A percentile compares a stretch with the other conserved stretches of the same genome.
Conservation (phyloP, 1,140 invertebrate genomes). For the Tetranychus urticae region DNA sequence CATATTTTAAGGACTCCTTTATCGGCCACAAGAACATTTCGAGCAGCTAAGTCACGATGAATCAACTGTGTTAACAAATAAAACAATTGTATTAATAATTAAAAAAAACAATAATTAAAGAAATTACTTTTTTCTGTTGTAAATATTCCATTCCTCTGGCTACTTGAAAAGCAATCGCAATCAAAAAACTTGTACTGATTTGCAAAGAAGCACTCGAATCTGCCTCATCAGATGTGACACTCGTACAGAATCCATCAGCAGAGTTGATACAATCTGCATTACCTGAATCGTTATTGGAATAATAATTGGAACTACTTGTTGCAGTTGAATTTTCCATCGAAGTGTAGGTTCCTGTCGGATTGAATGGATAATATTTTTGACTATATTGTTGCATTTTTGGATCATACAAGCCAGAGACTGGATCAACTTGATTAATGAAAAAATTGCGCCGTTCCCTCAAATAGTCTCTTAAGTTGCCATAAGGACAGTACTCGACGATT, state of each 20-base stretch:
- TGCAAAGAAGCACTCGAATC: background rate
- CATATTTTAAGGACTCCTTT: constrained; percentile 53
- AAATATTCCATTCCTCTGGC: constrained; percentile 18
- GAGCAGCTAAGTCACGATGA: constrained; percentile 71
- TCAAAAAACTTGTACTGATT: constrained; percentile 13
- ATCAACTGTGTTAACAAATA: constrained; percentile 24
- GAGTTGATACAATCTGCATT: background rate
- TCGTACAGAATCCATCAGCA: background rate
- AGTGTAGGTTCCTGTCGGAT: background rate
- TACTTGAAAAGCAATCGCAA: constrained; percentile 16
- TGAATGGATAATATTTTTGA: background rate
- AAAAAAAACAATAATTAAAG: background rate
- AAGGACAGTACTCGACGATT: constrained; percentile 73
- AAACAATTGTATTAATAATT: background rate
- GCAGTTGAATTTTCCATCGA: background rate
- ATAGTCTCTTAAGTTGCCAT: constrained; percentile 69
- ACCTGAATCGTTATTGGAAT: too few relatives aligned
- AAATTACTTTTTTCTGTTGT: constrained; percentile 13
- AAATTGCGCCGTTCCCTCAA: constrained; percentile 43
- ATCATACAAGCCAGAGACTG: too few relatives aligned
- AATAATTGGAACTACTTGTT: too few relatives aligned
- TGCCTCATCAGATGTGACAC: background rate
- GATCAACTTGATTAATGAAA: constrained; percentile 55
- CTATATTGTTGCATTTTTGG: constrained; percentile 3
- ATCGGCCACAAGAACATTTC: constrained; percentile 45